Evolutionary conservation across 1,140 invertebrate genomes (phyloP).

Genomic region (Aphidius gifuensis): DNA sequence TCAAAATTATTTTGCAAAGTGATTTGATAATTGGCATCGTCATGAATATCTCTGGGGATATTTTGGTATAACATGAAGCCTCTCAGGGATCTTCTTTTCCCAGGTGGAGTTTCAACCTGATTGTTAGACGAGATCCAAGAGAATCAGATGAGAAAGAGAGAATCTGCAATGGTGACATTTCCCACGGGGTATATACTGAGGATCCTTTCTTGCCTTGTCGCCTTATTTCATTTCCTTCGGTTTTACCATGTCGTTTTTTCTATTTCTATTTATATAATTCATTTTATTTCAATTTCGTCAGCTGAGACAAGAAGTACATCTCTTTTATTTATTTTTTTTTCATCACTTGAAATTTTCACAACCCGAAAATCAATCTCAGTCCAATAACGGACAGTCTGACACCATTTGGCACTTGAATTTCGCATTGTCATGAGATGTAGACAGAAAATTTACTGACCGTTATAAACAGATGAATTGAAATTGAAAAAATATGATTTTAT

Average conservation of each 20-base stretch:
- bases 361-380: conserved; percentile 35
- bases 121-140: conserved; percentile 3
- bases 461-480: too few species aligned
- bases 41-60: conserved; percentile 4
- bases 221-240: conserved; percentile 13
- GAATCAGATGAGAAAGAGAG: background rate
- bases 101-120: conserved; percentile 11
- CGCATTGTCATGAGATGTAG: conserved; percentile 30
- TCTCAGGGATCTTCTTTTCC: conserved; percentile 7
- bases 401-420: conserved; percentile 33
- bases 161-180: conserved; percentile 8
- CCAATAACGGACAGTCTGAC: background rate
- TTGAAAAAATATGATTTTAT: background rate
- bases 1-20: background rate
- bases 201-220: conserved; percentile 11
- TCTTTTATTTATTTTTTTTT: background rate
- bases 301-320: too few species aligned
- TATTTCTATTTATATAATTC: too few species aligned
- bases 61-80: conserved; percentile 8
- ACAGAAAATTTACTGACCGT: too few species aligned
- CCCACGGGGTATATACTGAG: conserved; percentile 1
- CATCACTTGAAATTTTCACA: conserved; percentile 5
- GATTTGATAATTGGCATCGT: conserved; percentile 14
- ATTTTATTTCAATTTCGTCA: too few species aligned
- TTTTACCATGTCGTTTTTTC: background rate